phyloP scores from a whole-genome alignment of 2,888 invertebrate species.

The Psylliodes chrysocephalus region DNA sequence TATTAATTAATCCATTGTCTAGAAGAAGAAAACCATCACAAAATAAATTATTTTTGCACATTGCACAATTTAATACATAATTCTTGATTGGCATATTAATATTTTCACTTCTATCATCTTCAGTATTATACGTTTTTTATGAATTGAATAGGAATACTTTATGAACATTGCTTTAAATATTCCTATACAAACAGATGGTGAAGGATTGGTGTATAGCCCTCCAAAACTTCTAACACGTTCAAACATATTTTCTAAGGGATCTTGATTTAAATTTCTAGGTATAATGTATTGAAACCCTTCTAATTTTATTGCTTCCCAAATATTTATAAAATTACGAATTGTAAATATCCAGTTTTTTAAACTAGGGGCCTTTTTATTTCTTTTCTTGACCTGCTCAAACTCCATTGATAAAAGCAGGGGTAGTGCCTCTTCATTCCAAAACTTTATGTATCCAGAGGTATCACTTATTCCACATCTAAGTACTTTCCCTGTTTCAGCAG shows the following conservation, averaged over 20 bases:
- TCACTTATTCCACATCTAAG: conserved; percentile 20
- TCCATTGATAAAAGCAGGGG: conserved; percentile 8
- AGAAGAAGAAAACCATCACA: neutral
- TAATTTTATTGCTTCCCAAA: conserved; percentile 12
- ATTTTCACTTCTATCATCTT: conserved; percentile 1
- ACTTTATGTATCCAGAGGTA: conserved; percentile 5
- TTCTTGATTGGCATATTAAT: neutral
- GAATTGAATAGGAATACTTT: neutral
- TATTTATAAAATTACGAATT: conserved; percentile 9
- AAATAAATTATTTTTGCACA: neutral
- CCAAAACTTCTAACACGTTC: conserved; percentile 18
- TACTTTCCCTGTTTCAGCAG: conserved; percentile 5
- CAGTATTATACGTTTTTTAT: conserved; percentile 26
- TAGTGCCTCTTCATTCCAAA: conserved; percentile 28
- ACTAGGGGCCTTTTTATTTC: conserved; percentile 16
- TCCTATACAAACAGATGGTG: conserved; percentile 13
- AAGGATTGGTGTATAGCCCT: conserved; percentile 6
- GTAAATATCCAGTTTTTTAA: conserved; percentile 21
- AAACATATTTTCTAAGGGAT: conserved; percentile 23
- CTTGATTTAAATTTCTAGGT: conserved; percentile 21
- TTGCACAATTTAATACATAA: neutral
- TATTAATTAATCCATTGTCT: neutral
- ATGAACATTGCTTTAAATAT: conserved; percentile 19
- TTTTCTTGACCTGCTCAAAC: conserved; percentile 3
- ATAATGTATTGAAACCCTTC: conserved; percentile 13